Conservation (phyloP, 2,888 invertebrate species). For the Cyaniris semiargus region DNA sequence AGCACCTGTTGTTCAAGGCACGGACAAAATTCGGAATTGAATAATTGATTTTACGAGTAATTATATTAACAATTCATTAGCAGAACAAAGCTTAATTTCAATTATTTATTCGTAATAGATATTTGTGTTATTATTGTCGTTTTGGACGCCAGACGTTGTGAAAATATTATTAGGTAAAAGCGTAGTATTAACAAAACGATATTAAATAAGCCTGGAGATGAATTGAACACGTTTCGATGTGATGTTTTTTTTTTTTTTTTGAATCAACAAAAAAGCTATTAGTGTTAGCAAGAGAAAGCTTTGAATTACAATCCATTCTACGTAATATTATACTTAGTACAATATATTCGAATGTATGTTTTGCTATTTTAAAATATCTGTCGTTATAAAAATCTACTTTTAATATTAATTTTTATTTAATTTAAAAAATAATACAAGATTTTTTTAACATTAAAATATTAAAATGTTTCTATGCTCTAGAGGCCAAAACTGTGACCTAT, state of each 20-base stretch:
- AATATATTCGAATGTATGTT: not conserved
- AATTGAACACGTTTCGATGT: no score
- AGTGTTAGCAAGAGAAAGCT: not conserved
- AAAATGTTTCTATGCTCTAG: no score
- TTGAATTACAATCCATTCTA: not conserved
- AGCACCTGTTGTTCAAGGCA: slow-evolving; percentile 62
- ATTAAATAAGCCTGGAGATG: no score
- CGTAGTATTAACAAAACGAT: no score
- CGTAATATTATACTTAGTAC: not conserved
- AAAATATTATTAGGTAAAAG: no score
- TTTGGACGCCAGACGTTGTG: not conserved
- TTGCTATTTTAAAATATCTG: no score
- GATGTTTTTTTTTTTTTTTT: no score
- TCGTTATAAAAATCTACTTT: no score
- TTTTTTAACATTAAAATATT: no score
- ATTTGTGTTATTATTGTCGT: not conserved
- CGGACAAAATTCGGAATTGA: slow-evolving; percentile 13
- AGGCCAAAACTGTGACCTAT: no score
- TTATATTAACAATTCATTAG: slow-evolving; percentile 7
- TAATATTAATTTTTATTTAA: no score
- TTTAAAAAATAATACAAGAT: no score
- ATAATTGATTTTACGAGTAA: slow-evolving; percentile 25
- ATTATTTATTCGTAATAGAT: not conserved
- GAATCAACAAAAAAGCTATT: not conserved
- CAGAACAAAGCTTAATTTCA: not conserved